phyloP scores from a whole-genome alignment of 2,888 invertebrate species.

The Agonum fuliginosum region DNA sequence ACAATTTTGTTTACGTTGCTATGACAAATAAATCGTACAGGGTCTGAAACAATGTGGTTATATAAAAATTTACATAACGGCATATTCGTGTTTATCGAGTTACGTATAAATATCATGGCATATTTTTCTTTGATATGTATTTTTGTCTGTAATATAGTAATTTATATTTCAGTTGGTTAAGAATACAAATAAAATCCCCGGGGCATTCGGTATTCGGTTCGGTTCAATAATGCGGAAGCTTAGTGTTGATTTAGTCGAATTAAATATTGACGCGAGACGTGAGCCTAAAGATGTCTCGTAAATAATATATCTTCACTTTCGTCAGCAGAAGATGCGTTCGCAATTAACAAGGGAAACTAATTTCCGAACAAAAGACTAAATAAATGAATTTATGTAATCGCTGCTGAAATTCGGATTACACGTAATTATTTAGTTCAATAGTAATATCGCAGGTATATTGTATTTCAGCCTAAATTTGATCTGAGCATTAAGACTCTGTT shows the following conservation, averaged over 20 bases:
- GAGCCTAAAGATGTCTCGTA: slow-evolving; percentile 33
- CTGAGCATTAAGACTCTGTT: slow-evolving; percentile 9
- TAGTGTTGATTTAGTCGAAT: slow-evolving; percentile 34
- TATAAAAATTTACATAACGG: slow-evolving; percentile 27
- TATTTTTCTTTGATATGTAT: slow-evolving; percentile 11
- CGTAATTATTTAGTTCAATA: slow-evolving; percentile 31
- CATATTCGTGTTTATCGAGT: slow-evolving; percentile 12
- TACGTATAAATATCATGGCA: slow-evolving; percentile 12
- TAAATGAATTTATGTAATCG: slow-evolving; percentile 2
- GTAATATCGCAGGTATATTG: slow-evolving; percentile 17
- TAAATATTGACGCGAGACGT: slow-evolving; percentile 18
- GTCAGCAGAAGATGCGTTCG: slow-evolving; percentile 5
- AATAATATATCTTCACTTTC: slow-evolving; percentile 10
- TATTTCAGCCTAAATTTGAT: neutral
- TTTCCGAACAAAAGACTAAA: slow-evolving; percentile 26
- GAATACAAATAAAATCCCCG: neutral
- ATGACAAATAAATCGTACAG: slow-evolving; percentile 16
- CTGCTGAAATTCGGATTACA: slow-evolving; percentile 20
- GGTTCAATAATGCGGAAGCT: slow-evolving; percentile 36
- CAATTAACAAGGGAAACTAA: slow-evolving; percentile 19
- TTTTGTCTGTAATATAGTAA: slow-evolving; percentile 8
- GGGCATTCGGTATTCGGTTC: neutral
- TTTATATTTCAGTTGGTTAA: neutral
- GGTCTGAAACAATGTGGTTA: neutral
- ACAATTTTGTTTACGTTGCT: slow-evolving; percentile 1